Evolutionary conservation across 2,113 vertebrate species (phyloP).

Genomic region (Prietella phreatophila): DNA sequence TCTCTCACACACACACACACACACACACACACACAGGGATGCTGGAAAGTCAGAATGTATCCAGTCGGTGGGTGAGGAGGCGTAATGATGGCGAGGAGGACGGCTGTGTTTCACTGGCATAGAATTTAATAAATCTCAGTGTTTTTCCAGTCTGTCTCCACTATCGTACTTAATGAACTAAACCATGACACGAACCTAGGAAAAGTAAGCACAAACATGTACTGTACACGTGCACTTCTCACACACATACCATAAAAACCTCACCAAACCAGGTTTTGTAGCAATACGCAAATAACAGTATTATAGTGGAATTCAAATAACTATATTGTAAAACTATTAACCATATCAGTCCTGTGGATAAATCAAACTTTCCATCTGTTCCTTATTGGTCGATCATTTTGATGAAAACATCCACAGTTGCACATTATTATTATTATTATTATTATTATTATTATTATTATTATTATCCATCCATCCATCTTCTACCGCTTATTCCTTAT

Average conservation of each 20-base stretch:
- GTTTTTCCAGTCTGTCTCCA: slow-evolving; percentile 42
- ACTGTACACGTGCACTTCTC: slow-evolving; percentile 3
- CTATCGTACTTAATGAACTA: slow-evolving; percentile 44
- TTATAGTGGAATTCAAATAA: neutral
- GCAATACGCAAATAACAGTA: neutral
- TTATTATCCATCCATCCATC: no score
- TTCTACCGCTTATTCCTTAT: no score
- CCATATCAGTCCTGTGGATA: neutral
- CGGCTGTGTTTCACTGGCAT: slow-evolving; percentile 30
- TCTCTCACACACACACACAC: no score
- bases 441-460: no score
- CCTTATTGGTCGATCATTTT: neutral
- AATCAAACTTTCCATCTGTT: neutral
- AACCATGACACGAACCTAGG: slow-evolving; percentile 34
- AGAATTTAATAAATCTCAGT: slow-evolving; percentile 41
- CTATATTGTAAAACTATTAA: no score
- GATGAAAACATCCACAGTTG: neutral
- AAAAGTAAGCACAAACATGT: slow-evolving; percentile 16
- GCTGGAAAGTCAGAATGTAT: slow-evolving; percentile 30
- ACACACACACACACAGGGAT: slow-evolving; percentile 1
- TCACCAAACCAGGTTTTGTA: neutral
- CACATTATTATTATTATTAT: no score
- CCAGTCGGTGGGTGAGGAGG: slow-evolving; percentile 27
- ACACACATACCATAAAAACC: neutral
- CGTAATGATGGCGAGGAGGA: slow-evolving; percentile 39